Conservation (phyloP, 2,888 invertebrate species). For the Dynastes hyllus region DNA sequence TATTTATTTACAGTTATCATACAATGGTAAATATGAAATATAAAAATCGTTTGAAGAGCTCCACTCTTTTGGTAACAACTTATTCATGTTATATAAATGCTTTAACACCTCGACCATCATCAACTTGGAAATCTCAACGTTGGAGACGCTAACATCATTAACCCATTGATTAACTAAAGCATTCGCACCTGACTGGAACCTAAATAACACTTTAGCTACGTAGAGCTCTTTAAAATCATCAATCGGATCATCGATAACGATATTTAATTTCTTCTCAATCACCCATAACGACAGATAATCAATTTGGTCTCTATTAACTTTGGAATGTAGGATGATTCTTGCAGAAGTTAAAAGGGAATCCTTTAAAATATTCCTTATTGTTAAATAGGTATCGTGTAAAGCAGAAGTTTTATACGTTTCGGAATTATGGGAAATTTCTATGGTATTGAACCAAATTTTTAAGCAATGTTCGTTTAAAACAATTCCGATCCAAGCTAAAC, state of each 20-base stretch:
- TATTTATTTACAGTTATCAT: constrained; percentile 26
- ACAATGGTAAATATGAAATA: constrained; percentile 74
- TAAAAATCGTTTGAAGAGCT: constrained; percentile 75
- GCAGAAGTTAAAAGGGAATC: constrained; percentile 74
- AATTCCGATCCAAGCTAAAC: constrained; percentile 76
- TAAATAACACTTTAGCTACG: constrained; percentile 76
- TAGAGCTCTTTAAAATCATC: constrained; percentile 70
- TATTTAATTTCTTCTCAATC: constrained; percentile 76
- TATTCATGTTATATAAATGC: constrained; percentile 74
- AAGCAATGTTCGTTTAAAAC: constrained; percentile 70
- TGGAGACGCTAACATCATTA: constrained; percentile 73
- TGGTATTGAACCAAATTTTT: constrained; percentile 76
- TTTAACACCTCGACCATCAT: constrained; percentile 75
- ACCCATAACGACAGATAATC: constrained; percentile 77
- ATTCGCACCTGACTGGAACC: constrained; percentile 71
- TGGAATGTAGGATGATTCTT: constrained; percentile 75
- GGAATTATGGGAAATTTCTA: constrained; percentile 68
- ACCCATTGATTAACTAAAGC: constrained; percentile 74
- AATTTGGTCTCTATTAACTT: constrained; percentile 69
- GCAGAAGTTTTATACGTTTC: constrained; percentile 60
- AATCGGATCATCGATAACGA: constrained; percentile 67
- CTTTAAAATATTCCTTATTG: constrained; percentile 72
- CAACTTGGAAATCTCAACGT: constrained; percentile 74
- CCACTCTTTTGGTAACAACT: constrained; percentile 74
- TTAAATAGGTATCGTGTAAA: constrained; percentile 74